Evolutionary conservation across 2,888 invertebrate species (phyloP), one percentile per base, ranked within the genome.

Genomic region (Augiades crinisus): DNA sequence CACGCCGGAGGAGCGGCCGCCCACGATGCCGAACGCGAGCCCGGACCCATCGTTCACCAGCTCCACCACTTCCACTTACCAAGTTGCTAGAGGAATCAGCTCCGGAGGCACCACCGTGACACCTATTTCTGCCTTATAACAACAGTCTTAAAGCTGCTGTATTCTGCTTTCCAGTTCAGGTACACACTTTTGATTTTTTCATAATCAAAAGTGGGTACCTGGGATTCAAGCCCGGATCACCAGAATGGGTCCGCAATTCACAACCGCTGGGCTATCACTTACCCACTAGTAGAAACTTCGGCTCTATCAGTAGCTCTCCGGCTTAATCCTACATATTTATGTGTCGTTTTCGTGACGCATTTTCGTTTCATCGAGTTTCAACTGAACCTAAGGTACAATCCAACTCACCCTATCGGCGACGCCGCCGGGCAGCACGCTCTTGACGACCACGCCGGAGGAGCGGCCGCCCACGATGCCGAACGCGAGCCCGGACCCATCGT

Each of bases 21-120:
- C 98, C 65, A 98, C 96, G 83, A 98, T 98, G 46, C 98, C 98
- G 81, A 98, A 98, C 45, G 98, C 98, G 67, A 98, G 93, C 34
- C 97, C 97, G 21, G 95, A 94, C 54, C 96, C 97, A 90, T 98
- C 97, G 82, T 98, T 98, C 67, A 96, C 93, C 67, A 98, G 92
- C 83, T 98, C 97, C 80, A 98, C 96, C 69, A 96, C 95, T 92
- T 98, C 97, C 81, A 98, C 96, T 90, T 98, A 96, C 96, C 96
- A 96, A 98, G 86, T 98, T 98, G 74, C n/a, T n/a, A n/a, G n/a
- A n/a, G n/a, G n/a, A n/a, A n/a, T n/a, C n/a, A n/a, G n/a, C n/a
- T n/a, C n/a, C 22, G 22, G 22, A 2, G 22, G 6, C 22, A 22
- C 22, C 22, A 22, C 5, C 22, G 22, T 5, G 1, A 22, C 2